Evolutionary conservation across 2,113 vertebrate genomes (phyloP), one percentile per base, ranked within the genome.

Genomic region (Sapayoa aenigma): DNA sequence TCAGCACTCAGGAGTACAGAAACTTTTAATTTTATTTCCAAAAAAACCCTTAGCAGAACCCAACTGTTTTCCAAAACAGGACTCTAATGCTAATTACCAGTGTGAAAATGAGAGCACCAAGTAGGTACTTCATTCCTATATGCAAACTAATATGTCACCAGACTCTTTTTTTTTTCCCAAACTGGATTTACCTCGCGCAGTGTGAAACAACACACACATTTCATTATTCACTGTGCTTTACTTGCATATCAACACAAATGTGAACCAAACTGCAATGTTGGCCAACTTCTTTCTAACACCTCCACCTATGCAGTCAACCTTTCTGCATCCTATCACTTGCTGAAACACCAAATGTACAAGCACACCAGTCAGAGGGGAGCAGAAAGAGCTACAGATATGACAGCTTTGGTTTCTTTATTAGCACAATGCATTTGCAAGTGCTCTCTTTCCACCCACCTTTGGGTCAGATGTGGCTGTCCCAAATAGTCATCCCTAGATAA

Each of bases 121-220:
- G 91, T 72, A 90, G 50, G 22, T 30, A 79, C 49, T 87, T 94
- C 46, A 87, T 81, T 95, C 77, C 66, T 87, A 81, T 60, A 82
- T 80, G 82, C 60, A 87, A 84, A 31, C 73, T 83, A 84, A 87
- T 75, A 87, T 84, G 66, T 68, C 67, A 89, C n/a, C 33, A 87
- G 60, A 86, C 50, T 84, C 4, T 67, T 79, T 35, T 71, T 90
- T 65, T 52, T 56, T 37, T 24, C n/a, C 12, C 28, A 82, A 79
- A 84, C 58, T 72, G 66, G 79, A 93, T 95, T 93, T 94, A 91
- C 94, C 87, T 94, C 85, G 44, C 39, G 56, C 83, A 85, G 41
- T 37, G 82, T 86, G 66, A 89, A 96, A 79, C 27, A 94, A 53
- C 83, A 73, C 52, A 89, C 24, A 88, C 19, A 60, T 81, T 91